A percentile compares a stretch with the other conserved stretches of the same genome.
Conservation (phyloP, 2,888 invertebrate genomes). For the Melanchra persicariae region DNA sequence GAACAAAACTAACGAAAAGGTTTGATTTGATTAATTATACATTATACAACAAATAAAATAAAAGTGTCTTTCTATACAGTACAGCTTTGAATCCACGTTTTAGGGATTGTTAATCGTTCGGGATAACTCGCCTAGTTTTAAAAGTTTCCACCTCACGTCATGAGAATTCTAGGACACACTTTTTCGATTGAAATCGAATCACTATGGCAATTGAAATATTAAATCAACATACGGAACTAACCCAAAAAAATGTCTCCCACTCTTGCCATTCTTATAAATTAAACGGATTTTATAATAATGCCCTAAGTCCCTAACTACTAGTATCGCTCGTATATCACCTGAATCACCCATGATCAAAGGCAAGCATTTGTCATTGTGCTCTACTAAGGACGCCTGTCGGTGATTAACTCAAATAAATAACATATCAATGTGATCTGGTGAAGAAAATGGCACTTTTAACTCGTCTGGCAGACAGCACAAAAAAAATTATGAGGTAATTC, state of each 20-base stretch:
- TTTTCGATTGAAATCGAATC: not conserved
- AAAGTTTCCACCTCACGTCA: too few species aligned
- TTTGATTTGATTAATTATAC: too few species aligned
- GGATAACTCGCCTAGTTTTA: too few species aligned
- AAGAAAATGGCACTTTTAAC: constrained; percentile 51
- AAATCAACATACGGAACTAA: not conserved
- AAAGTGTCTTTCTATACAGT: too few species aligned
- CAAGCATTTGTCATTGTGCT: constrained; percentile 49
- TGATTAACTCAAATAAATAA: constrained; percentile 57
- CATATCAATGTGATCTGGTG: constrained; percentile 46
- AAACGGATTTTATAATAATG: constrained; percentile 40
- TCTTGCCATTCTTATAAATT: constrained; percentile 17
- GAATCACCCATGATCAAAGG: constrained; percentile 57
- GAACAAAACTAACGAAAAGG: too few species aligned
- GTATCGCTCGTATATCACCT: constrained; percentile 50
- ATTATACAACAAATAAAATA: too few species aligned
- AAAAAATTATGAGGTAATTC: constrained; percentile 39
- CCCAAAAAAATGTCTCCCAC: constrained; percentile 4
- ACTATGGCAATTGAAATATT: too few species aligned
- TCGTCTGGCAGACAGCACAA: constrained; percentile 14
- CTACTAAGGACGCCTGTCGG: constrained; percentile 37
- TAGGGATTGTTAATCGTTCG: too few species aligned
- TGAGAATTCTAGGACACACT: not conserved
- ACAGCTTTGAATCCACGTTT: too few species aligned
- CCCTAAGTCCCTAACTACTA: constrained; percentile 22